phyloP scores from a whole-genome alignment of 2,888 invertebrate species.

The Troides oblongomaculatus region DNA sequence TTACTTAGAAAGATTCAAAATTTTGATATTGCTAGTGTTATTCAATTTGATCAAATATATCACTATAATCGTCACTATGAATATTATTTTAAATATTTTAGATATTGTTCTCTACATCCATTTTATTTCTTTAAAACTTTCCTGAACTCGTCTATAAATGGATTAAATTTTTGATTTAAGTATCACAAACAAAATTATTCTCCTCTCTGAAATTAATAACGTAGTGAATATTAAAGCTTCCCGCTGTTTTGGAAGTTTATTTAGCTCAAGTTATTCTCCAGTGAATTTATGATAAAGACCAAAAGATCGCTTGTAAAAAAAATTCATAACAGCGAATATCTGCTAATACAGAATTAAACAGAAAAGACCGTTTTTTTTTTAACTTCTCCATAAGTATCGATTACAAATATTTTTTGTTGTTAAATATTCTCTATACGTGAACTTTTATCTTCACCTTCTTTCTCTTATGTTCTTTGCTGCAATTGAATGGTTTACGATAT shows the following conservation, averaged over 20 bases:
- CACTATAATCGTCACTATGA: background rate
- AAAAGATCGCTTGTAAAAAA: slow-evolving; percentile 21
- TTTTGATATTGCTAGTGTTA: background rate
- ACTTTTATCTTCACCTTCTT: too few species aligned
- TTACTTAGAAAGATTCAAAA: background rate
- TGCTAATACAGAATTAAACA: background rate
- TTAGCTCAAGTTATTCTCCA: slow-evolving; percentile 23
- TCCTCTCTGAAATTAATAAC: slow-evolving; percentile 4
- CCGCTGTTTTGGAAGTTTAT: slow-evolving; percentile 19
- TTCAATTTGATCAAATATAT: background rate
- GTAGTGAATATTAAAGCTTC: slow-evolving; percentile 17
- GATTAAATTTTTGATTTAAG: background rate
- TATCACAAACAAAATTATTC: slow-evolving; percentile 2
- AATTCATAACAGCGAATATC: slow-evolving; percentile 21
- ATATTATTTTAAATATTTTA: background rate
- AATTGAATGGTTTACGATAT: too few species aligned
- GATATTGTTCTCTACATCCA: background rate
- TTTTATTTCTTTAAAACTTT: background rate
- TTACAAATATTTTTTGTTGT: too few species aligned
- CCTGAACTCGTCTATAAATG: background rate
- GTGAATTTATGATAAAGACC: slow-evolving; percentile 26
- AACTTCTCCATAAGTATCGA: too few species aligned
- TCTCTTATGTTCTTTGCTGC: too few species aligned
- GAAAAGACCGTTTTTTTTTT: too few species aligned
- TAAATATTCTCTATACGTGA: too few species aligned